phyloP scores from a whole-genome alignment of 2,113 vertebrate species.

The Melanerpes aurifrons region DNA sequence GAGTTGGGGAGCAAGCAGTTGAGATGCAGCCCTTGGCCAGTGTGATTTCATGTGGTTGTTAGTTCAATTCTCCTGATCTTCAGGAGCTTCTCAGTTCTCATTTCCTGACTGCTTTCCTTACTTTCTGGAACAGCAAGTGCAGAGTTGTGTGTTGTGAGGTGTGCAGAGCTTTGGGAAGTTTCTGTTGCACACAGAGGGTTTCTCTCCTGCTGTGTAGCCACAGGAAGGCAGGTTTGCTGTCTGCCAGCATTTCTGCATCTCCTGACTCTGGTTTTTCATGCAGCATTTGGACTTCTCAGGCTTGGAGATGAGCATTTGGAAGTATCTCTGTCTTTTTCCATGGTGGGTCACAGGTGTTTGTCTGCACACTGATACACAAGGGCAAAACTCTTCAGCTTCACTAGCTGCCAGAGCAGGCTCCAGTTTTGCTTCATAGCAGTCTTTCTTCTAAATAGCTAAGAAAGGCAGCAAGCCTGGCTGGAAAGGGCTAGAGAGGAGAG shows the following conservation, averaged over 20 bases:
- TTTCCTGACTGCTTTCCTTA: neutral
- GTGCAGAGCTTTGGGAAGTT: neutral
- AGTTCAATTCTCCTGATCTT: neutral
- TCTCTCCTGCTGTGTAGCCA: neutral
- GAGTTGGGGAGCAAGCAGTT: neutral
- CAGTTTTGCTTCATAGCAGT: neutral
- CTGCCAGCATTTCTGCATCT: neutral
- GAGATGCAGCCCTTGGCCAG: neutral
- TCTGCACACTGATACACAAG: neutral
- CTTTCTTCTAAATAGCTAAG: neutral
- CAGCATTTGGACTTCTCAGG: neutral
- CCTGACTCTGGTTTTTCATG: neutral
- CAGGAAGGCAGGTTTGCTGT: neutral
- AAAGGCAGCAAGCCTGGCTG: neutral
- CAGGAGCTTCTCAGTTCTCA: neutral
- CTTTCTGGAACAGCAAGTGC: neutral
- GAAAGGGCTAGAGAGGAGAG: neutral
- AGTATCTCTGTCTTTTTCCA: neutral
- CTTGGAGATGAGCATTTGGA: neutral
- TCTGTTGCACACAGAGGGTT: neutral
- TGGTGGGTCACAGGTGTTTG: neutral
- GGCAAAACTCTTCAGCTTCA: neutral
- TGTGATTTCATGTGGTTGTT: neutral
- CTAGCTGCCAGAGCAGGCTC: neutral
- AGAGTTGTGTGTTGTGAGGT: neutral